Evolutionary conservation across 2,888 invertebrate species (phyloP).

Genomic region (Icerya purchasi): DNA sequence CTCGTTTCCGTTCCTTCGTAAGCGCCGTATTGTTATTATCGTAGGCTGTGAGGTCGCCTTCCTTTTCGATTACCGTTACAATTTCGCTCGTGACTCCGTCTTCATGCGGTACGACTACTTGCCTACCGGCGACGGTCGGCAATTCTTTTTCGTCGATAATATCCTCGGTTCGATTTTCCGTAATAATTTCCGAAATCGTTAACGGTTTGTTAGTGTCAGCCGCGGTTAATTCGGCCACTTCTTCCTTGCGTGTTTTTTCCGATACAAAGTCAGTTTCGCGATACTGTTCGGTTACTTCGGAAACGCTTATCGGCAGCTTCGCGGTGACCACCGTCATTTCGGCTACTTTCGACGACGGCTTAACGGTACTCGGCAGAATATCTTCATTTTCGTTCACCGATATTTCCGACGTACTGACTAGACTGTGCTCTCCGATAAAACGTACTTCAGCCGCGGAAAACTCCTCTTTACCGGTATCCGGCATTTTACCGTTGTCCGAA

Average conservation of each 20-base stretch:
- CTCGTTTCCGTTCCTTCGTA: not conserved
- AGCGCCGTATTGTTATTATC: not conserved
- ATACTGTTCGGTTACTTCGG: not conserved
- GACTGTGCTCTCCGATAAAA: not conserved
- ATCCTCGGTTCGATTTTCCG: not conserved
- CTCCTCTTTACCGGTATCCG: not conserved
- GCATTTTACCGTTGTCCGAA: too few species aligned
- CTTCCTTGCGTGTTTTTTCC: not conserved
- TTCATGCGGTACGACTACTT: not conserved
- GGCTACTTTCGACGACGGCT: not conserved
- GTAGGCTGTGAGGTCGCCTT: not conserved
- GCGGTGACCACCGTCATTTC: not conserved
- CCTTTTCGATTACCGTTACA: not conserved
- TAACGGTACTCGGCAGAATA: not conserved
- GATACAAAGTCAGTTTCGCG: not conserved
- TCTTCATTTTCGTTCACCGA: not conserved
- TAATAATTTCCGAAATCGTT: not conserved
- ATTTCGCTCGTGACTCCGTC: not conserved
- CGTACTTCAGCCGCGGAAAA: not conserved
- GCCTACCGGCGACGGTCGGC: not conserved
- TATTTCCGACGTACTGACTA: not conserved
- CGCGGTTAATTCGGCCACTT: not conserved
- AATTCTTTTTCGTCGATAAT: not conserved
- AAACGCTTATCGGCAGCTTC: not conserved
- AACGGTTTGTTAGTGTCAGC: not conserved